Percentiles rank a stretch among this genome's conserved stretches.
Evolutionary conservation across 2,797 vertebrate genomes (phyloP).

Genomic region (Acanthurus tractus): DNA sequence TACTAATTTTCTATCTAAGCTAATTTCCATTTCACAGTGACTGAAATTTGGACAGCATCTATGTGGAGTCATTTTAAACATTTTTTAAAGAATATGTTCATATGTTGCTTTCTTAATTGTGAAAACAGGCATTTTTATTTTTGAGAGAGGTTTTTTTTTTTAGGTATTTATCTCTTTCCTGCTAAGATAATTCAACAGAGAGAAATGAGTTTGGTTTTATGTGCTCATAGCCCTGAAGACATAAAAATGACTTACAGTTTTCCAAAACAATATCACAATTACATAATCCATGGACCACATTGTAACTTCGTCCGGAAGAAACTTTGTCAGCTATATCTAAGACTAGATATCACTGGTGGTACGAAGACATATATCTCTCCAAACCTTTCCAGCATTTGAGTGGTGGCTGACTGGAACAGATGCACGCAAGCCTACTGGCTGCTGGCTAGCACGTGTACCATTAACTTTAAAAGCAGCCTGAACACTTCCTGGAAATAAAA

Average conservation of each 20-base stretch:
- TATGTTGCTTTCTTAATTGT: no score
- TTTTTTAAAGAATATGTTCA: no score
- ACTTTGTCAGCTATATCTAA: no score
- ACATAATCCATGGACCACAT: neutral
- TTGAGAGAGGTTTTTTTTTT: neutral
- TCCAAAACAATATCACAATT: neutral
- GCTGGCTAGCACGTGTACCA: neutral
- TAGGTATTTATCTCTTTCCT: neutral
- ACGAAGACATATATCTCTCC: neutral
- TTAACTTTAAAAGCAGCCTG: conserved; percentile 23
- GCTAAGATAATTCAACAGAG: neutral
- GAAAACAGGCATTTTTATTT: no score
- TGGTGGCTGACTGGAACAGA: conserved; percentile 17
- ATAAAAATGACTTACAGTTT: no score
- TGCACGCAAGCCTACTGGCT: conserved; percentile 6
- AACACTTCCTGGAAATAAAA: conserved; percentile 51
- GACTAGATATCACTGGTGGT: neutral
- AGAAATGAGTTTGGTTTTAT: neutral
- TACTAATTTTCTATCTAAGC: no score
- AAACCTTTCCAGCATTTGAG: conserved; percentile 3
- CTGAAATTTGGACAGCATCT: neutral
- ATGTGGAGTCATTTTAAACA: neutral
- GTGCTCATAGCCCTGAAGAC: no score
- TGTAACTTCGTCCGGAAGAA: neutral
- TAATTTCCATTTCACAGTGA: neutral